Evolutionary conservation across 2,797 vertebrate genomes (phyloP).

Genomic region (Spondyliosoma cantharus): DNA sequence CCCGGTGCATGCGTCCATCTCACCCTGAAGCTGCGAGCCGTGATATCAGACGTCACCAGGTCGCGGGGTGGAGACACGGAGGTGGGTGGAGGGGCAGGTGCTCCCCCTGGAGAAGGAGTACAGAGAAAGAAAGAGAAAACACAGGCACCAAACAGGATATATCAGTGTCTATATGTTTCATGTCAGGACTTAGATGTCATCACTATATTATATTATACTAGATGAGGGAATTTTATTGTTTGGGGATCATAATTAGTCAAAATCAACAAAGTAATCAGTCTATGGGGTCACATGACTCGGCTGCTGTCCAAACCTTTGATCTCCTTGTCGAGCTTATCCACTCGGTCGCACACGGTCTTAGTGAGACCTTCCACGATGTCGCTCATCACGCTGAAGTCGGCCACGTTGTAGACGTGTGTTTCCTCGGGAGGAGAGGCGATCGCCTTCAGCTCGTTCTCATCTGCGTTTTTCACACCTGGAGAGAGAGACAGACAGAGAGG

Average conservation of each 20-base stretch:
- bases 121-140: not conserved
- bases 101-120: conserved; percentile 44
- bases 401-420: conserved; percentile 95
- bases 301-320: conserved; percentile 84
- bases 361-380: conserved; percentile 94
- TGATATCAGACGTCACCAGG: conserved; percentile 91
- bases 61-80: conserved; percentile 84
- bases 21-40: conserved; percentile 92
- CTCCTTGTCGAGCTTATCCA: conserved; percentile 90
- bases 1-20: conserved; percentile 91
- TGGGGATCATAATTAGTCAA: conserved; percentile 7
- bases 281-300: not conserved
- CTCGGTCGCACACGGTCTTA: conserved; percentile 88
- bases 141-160: not conserved
- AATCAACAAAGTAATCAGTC: not conserved
- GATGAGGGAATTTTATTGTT: conserved; percentile 13
- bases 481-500: not conserved
- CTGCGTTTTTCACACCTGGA: conserved; percentile 96
- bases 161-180: not conserved
- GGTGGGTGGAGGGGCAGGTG: conserved; percentile 49
- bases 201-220: not conserved
- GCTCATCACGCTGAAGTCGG: conserved; percentile 95
- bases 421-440: conserved; percentile 93
- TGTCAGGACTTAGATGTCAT: not conserved
- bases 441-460: conserved; percentile 92